Base-by-base conservation (phyloP, 2,888 invertebrate species). In the Lottia gigantea region DNA sequence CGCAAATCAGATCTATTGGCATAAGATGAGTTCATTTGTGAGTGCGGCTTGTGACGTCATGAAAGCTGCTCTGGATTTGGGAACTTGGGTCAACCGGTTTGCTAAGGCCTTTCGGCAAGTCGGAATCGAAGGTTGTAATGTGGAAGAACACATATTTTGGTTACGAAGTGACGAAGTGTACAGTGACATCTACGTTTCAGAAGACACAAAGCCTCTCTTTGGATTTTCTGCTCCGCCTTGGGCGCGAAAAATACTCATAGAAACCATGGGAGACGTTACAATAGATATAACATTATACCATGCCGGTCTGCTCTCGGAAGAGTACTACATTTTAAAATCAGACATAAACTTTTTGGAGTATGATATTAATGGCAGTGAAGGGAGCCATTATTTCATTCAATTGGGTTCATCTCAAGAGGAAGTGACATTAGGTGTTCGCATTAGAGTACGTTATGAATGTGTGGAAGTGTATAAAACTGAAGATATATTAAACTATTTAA, bases 1-100 rank as follows among this genome's bases (percentile, higher is more conserved):
- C 31, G 81, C 82, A 14, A 83, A 82, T 71, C 66, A 67, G 45
- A 70, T 80, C 71, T 82, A 80, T 70, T 82, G 83, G 81, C 76
- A 77, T 49, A 71, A 71, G 19, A 69, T 70, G 19, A 75, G 74
- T 4, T 67, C 68, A 0, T 82, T 80, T 63, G 68, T 71, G 25
- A 74, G 76, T 4, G 81, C 78, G 0, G 79, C 79, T 0, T 83
- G 83, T 71, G 81, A 80, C 45, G 72, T 80, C 14, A 69, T 81
- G 49, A 78, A 78, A 61, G 76, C 80, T 6, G 81, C 81, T 55
- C 72, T 78, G 16, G 82, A 82, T 64, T 73, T 80, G 14, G 80
- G 80, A 1, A 61, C 71, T 19, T 76, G 75, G 26, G 70, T 71
- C 2, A 66, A 63, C 8, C 74, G 75, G 8, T 80, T 78, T 62